Conservation (phyloP, 2,113 vertebrate species). For the Halcyon senegalensis region DNA sequence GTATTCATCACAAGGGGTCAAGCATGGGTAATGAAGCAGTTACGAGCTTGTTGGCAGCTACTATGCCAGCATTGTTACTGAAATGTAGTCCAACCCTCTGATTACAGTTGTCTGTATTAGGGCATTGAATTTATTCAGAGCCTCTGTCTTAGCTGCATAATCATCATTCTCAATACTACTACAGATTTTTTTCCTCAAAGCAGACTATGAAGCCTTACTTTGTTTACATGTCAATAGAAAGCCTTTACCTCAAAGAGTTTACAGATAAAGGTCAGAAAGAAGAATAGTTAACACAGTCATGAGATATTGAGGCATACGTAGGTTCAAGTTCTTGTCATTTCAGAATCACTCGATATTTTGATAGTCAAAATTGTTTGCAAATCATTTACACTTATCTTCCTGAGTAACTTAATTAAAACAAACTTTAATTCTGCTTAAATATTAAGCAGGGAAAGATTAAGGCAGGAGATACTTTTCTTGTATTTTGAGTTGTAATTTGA, state of each 20-base stretch:
- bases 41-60: background rate
- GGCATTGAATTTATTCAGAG: background rate
- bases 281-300: background rate
- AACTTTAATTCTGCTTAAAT: background rate
- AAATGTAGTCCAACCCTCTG: background rate
- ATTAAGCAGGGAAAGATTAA: background rate
- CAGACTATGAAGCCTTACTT: background rate
- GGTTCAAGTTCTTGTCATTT: background rate
- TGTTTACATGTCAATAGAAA: background rate
- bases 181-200: background rate
- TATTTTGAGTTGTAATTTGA: background rate
- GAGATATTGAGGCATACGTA: background rate
- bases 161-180: background rate
- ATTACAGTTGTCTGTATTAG: background rate
- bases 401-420: background rate
- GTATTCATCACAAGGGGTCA: slow-evolving; percentile 35
- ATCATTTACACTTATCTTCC: background rate
- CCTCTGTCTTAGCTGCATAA: background rate
- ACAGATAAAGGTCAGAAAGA: background rate
- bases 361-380: background rate
- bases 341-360: background rate
- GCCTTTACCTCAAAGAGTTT: background rate
- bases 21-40: slow-evolving; percentile 50
- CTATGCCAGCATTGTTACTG: background rate
- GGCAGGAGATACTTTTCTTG: background rate